Base-by-base conservation (phyloP, 2,797 vertebrate species). In the Cynodonichthys magdalenae region DNA sequence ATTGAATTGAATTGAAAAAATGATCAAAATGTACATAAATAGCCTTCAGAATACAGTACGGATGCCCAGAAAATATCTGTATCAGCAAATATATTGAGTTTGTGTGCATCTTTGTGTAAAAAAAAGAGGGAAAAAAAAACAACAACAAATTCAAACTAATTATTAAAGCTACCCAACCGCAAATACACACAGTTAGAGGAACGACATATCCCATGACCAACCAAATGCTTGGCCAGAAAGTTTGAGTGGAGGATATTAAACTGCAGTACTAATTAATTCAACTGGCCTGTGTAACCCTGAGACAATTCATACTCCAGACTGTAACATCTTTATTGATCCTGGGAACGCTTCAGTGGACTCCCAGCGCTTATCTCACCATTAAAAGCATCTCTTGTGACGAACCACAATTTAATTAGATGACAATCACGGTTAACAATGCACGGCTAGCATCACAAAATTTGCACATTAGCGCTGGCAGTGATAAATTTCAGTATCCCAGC, bases 361-460 rank as follows among this genome's bases (percentile, higher is more conserved):
- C 87, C 86, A 87, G 92, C 91, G 93, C 95, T 96, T 97, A 95
- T 96, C 95, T 96, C 91, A 88, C 94, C 94, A 95, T 94, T 96
- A 96, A 96, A 95, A 94, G 93, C 92, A 92, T 93, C 93, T 95
- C 94, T 93, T 83, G 90, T 95, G 95, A 96, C 90, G 93, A 95
- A 93, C 93, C 91, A 89, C 94, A 85, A 95, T 95, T 98, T 97
- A 98, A 98, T 98, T 96, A 97, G 95, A 95, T 96, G 95, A 95
- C 95, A 96, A 96, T 97, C 95, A 96, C 93, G 11, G 92, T 94
- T 97, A 97, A 96, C 95, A 95, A 96, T 94, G 94, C 92, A 89
- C 86, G 71, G 92, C 69, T 75, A 94, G 93, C 93, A 92, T 92
- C 88, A 92, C 77, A 92, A 91, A 92, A 94, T 92, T 93, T 92